Base-by-base conservation (phyloP, 2,113 vertebrate species). In the Cathartes aura region DNA sequence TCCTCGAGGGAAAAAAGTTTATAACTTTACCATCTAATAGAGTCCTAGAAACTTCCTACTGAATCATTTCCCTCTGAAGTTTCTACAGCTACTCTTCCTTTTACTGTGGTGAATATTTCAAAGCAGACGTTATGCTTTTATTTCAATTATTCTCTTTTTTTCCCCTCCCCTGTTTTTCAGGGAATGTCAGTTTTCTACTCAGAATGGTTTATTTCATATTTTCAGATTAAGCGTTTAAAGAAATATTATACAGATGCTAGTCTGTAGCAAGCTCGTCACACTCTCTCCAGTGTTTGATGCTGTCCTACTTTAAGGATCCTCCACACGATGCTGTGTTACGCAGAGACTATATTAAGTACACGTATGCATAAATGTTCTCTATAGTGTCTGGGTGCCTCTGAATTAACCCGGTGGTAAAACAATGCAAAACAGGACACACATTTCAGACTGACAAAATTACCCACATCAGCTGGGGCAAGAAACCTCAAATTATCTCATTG, bases 61-160 rank as follows among this genome's bases (percentile, higher is more conserved):
- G 91, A 60, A 68, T 78, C 91, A 90, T 64, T 97, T 96, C 73
- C 81, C 87, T 97, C 89, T 94, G 96, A 97, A 95, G 97, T 91
- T 58, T 38, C 96, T 90, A 72, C 83, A 92, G 87, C 64, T 60
- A 68, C 93, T 56, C 83, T 94, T 66, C 59, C 83, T 94, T 96
- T 72, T 80, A 81, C 91, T 38, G 83, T 24, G 43, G 47, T 78
- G 85, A 97, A 53, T 71, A 75, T 93, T 93, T 84, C 95, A 89
- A 97, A 95, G 96, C 87, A 82, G 81, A 87, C 2, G 2, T 76
- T 52, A 12, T 2, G 38, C 74, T 93, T 90, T 96, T 92, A 73
- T 71, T 96, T 42, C 87, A 83, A 79, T 96, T 95, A 93, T 84
- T 96, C 85, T 74, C 81, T 84, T 43, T 32, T 29, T n/a, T 13